These are phyloP conservation scores for Bubo blakistoni DNA, from an alignment of 2,113 vertebrate species.

Conservation along the genomic window DNA sequence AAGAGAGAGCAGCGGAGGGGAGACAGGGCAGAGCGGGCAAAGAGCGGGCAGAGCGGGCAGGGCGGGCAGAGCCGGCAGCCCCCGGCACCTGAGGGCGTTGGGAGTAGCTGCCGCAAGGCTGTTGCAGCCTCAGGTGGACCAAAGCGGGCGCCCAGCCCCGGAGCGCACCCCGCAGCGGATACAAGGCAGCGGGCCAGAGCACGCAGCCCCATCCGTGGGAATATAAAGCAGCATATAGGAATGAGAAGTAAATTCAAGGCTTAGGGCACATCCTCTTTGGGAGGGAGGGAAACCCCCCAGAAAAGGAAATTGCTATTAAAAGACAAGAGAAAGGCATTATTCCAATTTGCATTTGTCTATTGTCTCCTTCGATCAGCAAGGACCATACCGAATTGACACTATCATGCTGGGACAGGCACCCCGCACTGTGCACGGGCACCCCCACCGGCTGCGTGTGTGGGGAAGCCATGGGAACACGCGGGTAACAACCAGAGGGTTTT, in stretches of 20 bases:
- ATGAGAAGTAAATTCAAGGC: not conserved
- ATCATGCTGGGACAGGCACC: not conserved
- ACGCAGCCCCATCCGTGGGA: accelerated
- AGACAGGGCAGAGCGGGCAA: not conserved
- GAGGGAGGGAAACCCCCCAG: too few relatives aligned
- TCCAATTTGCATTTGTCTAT: accelerated
- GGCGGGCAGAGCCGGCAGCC: not conserved
- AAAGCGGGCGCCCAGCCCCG: not conserved
- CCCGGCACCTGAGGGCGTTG: accelerated
- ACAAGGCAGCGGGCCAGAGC: not conserved
- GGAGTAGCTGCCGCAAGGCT: not conserved
- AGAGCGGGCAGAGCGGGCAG: not conserved
- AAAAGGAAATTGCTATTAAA: not conserved
- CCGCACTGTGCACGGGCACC: accelerated
- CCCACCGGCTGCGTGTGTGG: accelerated
- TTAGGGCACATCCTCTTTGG: not conserved
- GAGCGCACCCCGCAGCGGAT: not conserved
- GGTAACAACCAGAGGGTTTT: accelerated
- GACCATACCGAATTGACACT: accelerated
- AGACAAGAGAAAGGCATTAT: not conserved
- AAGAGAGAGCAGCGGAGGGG: not conserved
- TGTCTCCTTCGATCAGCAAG: accelerated
- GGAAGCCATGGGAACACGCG: accelerated
- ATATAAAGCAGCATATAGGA: accelerated
- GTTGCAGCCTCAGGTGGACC: not conserved